Evolutionary conservation across 2,797 vertebrate species (phyloP), one percentile per base, ranked within the genome.

Genomic region (Neoniphon sammara): DNA sequence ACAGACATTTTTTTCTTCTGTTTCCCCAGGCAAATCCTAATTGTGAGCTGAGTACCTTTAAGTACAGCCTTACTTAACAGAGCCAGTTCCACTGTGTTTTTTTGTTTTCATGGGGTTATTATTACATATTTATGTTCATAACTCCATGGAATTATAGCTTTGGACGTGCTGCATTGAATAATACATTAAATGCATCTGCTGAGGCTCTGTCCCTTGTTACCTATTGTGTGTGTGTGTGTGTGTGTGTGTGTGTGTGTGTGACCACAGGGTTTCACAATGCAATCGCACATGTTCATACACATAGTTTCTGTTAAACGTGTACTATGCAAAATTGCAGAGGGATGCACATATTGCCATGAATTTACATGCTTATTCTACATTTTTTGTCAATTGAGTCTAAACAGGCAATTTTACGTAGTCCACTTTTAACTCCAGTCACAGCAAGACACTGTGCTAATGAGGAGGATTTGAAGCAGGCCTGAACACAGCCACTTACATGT

Each of bases 101-200:
- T 87, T 78, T 25, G 8, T 60, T 59, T 30, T 72, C 69, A 31
- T 36, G 0, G 27, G 72, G 74, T 83, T 88, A 87, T 89, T 88
- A 91, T 91, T 88, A 88, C 84, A 90, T 91, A 92, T 93, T 91
- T 90, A 92, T 92, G 85, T 68, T 72, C 78, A 82, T 82, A 83
- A 87, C 80, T 85, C 85, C 71, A 69, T 46, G 58, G 85, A 88
- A 87, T 74, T 85, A 88, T 90, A 71, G 83, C 78, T 82, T 85
- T 88, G 81, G 87, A 91, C 90, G 89, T 65, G 84, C 75, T 84
- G 75, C 61, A 47, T 75, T 94, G 89, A 94, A 94, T 94, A 92
- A 93, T 91, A 93, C 87, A 94, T 94, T 87, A 90, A 92, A 92
- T 87, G 89, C 85, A 88, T 92, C 89, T 88, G 84, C 83, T 92